Evolutionary conservation across 2,797 vertebrate species (phyloP), one percentile per base, ranked within the genome.

Genomic region (Gymnothorax javanicus): DNA sequence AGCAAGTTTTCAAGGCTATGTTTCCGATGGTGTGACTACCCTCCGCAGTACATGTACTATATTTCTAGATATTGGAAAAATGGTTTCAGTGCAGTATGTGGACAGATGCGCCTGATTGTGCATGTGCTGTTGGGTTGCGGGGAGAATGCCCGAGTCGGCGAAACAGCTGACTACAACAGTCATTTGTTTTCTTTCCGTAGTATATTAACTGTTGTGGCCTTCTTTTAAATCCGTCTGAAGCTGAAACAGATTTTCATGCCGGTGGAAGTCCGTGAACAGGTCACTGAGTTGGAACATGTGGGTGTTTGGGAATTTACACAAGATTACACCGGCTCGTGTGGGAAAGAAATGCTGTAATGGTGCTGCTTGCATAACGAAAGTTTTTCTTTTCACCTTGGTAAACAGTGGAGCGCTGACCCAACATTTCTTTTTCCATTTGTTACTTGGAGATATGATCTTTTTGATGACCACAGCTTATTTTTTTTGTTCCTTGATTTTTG

Each of bases 231-330:
- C 52, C 33, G 84, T 85, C 86, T 92, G 85, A 89, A 73, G 87
- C 92, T 92, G 91, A 87, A 90, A 84, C 90, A 33, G 89, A 86
- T 93, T 95, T 91, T 91, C 90, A 91, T 89, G 50, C 88, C 86
- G 88, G 91, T 92, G 23, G 52, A 83, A 73, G 67, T 79, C 54
- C 86, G 67, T 50, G 50, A 93, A 90, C 88, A 90, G 91, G 88
- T 90, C 91, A 91, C 90, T 89, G 88, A 90, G 90, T 92, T 92
- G 89, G 87, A 90, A 89, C 92, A 91, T 91, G 93, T 91, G 91
- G 91, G 92, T 91, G 89, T 43, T 60, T 17, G 33, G n/a, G 87
- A 33, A 50, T 85, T 90, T 88, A 88, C 86, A 81, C 93, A 93
- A 91, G 91, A 89, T 91, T 59, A 83, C 90, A 86, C 92, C 89